A percentile compares a stretch with the other conserved stretches of the same genome.
Conservation (phyloP, 2,797 vertebrate species). For the Rhincodon typus region DNA sequence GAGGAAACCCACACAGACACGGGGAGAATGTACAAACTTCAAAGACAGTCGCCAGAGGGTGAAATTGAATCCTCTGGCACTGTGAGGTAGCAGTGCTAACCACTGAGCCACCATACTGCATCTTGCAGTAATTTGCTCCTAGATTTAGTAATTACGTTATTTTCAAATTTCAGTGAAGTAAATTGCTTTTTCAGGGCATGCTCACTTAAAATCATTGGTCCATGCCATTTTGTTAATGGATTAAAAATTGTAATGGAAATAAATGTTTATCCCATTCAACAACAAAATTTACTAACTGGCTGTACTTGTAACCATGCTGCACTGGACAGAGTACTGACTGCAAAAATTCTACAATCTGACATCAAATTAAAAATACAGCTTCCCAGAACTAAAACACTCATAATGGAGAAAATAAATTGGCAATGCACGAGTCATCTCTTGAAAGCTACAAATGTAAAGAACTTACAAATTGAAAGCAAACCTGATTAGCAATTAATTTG, state of each 20-base stretch:
- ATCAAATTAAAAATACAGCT: not conserved
- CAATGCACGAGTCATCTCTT: not conserved
- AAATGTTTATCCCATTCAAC: not conserved
- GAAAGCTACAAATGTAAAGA: not conserved
- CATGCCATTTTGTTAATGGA: not conserved
- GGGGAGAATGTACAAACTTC: no score
- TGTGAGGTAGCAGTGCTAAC: no score
- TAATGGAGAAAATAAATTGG: not conserved
- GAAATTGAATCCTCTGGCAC: no score
- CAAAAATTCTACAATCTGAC: not conserved
- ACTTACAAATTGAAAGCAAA: not conserved
- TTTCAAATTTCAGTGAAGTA: not conserved
- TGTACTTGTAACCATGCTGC: not conserved
- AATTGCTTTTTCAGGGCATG: not conserved
- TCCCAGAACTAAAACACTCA: not conserved
- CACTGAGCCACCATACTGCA: no score
- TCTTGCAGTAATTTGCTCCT: no score
- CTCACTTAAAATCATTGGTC: not conserved
- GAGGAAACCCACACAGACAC: no score
- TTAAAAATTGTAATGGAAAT: not conserved
- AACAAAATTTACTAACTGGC: not conserved
- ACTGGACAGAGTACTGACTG: not conserved
- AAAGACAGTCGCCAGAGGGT: no score
- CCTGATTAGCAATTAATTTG: slow-evolving; percentile 27
- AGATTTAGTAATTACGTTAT: not conserved